phyloP scores from a whole-genome alignment of 2,888 invertebrate genomes.

The Drosophila eohydei region DNA sequence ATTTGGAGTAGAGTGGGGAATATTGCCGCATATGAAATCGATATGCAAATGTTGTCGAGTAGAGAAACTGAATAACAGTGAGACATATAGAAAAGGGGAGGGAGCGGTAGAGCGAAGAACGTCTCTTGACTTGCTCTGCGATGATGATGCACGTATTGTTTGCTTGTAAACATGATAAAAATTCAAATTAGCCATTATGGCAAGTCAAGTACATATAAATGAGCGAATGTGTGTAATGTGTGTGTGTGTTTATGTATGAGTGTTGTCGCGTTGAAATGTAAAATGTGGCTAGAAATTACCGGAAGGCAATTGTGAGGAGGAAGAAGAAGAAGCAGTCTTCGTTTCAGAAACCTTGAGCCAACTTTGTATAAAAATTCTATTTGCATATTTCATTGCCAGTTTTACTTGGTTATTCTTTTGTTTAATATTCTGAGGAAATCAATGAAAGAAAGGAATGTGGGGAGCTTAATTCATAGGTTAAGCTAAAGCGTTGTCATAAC shows the following conservation, averaged over 20 bases:
- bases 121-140: constrained; percentile 44
- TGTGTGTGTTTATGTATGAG: constrained; percentile 12
- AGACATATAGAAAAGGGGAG: neutral
- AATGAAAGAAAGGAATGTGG: constrained; percentile 12
- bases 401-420: constrained; percentile 8
- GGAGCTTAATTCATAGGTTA: constrained; percentile 33
- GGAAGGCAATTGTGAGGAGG: constrained; percentile 51
- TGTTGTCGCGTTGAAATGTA: constrained; percentile 66
- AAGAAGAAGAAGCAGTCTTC: constrained; percentile 17
- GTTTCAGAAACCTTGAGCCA: constrained; percentile 52
- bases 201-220: constrained; percentile 41
- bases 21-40: constrained; percentile 75
- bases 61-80: constrained; percentile 13
- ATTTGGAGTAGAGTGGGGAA: constrained; percentile 21
- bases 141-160: constrained; percentile 79
- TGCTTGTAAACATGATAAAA: constrained; percentile 81
- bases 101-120: neutral
- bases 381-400: constrained; percentile 53
- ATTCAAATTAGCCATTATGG: constrained; percentile 79
- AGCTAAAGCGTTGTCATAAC: neutral
- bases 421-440: constrained; percentile 24
- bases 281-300: constrained; percentile 75
- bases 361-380: constrained; percentile 56
- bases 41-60: constrained; percentile 72
- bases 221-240: constrained; percentile 13